Conservation (phyloP, 1,140 invertebrate species). For the Hypsibius dujardini region DNA sequence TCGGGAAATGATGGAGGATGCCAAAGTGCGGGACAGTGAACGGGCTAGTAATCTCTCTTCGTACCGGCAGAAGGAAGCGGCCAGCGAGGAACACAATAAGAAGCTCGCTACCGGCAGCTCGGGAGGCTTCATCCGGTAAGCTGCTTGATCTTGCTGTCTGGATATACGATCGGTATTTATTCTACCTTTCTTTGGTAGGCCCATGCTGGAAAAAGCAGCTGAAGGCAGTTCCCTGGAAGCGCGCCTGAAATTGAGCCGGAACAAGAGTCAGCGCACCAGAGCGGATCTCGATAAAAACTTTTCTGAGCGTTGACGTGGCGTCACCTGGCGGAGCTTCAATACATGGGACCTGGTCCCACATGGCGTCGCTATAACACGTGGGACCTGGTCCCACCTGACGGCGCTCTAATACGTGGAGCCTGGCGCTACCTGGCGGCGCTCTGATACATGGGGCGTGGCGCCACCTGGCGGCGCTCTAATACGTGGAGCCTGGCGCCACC, state of each 20-base stretch:
- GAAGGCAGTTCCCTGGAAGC: conserved; percentile 8
- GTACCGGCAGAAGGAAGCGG: neutral
- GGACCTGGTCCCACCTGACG: too few species aligned
- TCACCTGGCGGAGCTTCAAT: too few species aligned
- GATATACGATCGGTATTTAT: neutral
- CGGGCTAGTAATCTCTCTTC: neutral
- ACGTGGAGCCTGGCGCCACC: too few species aligned
- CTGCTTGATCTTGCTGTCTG: neutral
- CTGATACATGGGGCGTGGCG: too few species aligned
- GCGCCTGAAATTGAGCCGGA: neutral
- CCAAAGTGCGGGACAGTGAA: conserved; percentile 1
- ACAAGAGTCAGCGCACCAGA: neutral
- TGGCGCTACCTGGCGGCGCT: too few species aligned
- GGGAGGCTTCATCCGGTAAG: neutral
- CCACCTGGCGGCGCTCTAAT: too few species aligned
- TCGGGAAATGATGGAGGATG: neutral
- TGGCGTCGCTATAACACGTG: too few species aligned
- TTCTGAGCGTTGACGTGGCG: neutral
- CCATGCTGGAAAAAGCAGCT: neutral
- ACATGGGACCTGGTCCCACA: too few species aligned
- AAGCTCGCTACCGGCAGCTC: neutral
- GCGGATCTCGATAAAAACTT: conserved; percentile 2
- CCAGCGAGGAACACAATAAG: neutral
- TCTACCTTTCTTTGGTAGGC: neutral
- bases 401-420: too few species aligned